A percentile compares a stretch with the other conserved stretches of the same genome.
Conservation (phyloP, 1,140 invertebrate species). For the Drosophila sturtevanti region DNA sequence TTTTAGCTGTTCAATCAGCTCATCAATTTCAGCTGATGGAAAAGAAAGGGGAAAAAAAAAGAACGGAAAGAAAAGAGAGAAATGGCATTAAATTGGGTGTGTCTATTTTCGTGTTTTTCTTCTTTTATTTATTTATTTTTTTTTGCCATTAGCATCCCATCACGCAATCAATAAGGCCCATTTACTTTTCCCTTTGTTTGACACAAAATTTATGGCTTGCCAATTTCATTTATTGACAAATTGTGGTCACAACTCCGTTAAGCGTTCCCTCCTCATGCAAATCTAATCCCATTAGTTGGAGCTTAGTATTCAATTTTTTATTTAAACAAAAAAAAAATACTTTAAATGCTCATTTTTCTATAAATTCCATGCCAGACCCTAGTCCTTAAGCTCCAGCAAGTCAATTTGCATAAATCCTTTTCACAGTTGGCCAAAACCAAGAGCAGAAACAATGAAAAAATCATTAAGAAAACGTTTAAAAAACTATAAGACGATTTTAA, state of each 20-base stretch:
- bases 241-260: background rate
- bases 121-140: no score
- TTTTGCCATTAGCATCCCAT: constrained; percentile 2
- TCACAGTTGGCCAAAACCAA: constrained; percentile 35
- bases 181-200: constrained; percentile 31
- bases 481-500: background rate
- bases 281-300: constrained; percentile 10
- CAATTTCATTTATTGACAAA: constrained; percentile 51
- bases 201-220: constrained; percentile 35
- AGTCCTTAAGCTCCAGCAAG: constrained; percentile 23
- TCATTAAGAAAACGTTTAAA: constrained; percentile 17
- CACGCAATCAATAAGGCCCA: constrained; percentile 17
- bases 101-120: background rate
- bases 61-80: background rate
- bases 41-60: no score
- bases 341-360: constrained; percentile 44
- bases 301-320: constrained; percentile 23
- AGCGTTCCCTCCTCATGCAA: background rate
- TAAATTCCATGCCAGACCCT: no score
- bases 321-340: constrained; percentile 42
- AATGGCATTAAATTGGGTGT: constrained; percentile 3
- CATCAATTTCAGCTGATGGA: constrained; percentile 74
- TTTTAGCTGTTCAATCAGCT: constrained; percentile 78
- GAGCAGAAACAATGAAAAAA: constrained; percentile 27
- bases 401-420: constrained; percentile 66